phyloP scores from a whole-genome alignment of 2,888 invertebrate genomes.

The Calameuta idolon region DNA sequence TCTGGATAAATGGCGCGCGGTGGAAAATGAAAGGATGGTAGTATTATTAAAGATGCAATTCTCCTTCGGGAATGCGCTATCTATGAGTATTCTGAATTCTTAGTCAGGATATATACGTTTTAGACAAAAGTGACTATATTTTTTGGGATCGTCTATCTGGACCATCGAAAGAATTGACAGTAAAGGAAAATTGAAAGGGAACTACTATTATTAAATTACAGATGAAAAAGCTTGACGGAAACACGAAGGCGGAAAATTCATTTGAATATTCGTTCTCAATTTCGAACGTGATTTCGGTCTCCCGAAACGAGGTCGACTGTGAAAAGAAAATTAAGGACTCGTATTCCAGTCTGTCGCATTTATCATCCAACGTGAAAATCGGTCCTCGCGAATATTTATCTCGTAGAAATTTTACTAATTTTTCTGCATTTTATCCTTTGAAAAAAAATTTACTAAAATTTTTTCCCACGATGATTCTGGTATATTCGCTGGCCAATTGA shows the following conservation, averaged over 20 bases:
- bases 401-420: not conserved
- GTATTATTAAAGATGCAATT: slow-evolving; percentile 1
- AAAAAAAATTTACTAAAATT: not conserved
- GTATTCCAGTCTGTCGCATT: not conserved
- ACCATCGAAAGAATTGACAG: not conserved
- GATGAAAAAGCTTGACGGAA: not conserved
- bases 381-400: not conserved
- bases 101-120: not conserved
- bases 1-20: not conserved
- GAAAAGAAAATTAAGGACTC: not conserved
- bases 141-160: not conserved
- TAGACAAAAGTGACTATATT: too few species aligned
- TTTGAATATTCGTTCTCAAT: not conserved
- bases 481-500: not conserved
- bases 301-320: not conserved
- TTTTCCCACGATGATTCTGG: not conserved
- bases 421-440: not conserved
- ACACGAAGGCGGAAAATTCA: not conserved
- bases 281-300: not conserved
- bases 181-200: not conserved
- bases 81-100: not conserved
- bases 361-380: not conserved
- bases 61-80: not conserved
- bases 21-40: not conserved
- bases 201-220: not conserved